Evolutionary conservation across 2,888 invertebrate species (phyloP).

Genomic region (Pyrocoelia pectoralis): DNA sequence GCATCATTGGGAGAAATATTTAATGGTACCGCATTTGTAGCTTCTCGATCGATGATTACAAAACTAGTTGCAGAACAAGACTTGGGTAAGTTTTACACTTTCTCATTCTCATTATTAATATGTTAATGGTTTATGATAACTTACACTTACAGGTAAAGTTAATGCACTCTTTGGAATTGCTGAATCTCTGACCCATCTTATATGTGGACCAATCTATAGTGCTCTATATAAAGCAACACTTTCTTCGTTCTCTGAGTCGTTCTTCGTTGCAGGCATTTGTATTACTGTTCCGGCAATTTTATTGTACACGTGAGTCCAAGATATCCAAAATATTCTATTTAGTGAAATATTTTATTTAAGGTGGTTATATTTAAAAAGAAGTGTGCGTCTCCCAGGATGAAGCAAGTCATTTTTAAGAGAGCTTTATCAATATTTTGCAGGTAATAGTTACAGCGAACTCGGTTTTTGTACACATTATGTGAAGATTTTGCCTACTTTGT

Average conservation of each 20-base stretch:
- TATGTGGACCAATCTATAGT: constrained; percentile 53
- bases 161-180: constrained; percentile 53
- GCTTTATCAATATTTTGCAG: too few species aligned
- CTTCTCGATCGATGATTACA: constrained; percentile 65
- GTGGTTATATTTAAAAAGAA: too few species aligned
- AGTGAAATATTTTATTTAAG: too few species aligned
- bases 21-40: constrained; percentile 63
- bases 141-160: constrained; percentile 64
- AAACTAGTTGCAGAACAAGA: constrained; percentile 65
- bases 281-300: constrained; percentile 48
- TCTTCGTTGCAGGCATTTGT: constrained; percentile 48
- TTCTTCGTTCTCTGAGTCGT: constrained; percentile 50
- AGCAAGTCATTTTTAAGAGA: too few species aligned
- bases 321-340: too few species aligned
- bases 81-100: constrained; percentile 60
- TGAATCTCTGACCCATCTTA: constrained; percentile 50
- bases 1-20: constrained; percentile 63
- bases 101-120: not conserved
- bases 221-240: constrained; percentile 49
- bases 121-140: too few species aligned
- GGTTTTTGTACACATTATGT: too few species aligned
- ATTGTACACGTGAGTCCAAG: constrained; percentile 49
- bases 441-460: too few species aligned
- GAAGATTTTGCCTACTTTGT: too few species aligned
- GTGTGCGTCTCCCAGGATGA: too few species aligned